Evolutionary conservation across 2,113 vertebrate genomes (phyloP), one percentile per base, ranked within the genome.

Genomic region (Cephalophus harveyi): DNA sequence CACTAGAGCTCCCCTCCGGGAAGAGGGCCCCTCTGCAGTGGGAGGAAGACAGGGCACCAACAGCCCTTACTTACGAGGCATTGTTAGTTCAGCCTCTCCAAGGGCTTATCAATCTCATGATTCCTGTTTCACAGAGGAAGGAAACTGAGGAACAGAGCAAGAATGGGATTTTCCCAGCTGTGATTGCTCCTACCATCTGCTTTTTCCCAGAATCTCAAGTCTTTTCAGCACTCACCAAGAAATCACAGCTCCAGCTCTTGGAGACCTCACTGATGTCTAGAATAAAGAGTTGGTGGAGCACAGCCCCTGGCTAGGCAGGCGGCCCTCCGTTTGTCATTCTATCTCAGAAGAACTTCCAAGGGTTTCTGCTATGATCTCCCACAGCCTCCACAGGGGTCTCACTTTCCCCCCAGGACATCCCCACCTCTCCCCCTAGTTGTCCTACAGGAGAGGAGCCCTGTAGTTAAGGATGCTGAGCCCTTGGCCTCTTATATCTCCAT

Each of bases 161-260:
- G 92, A 94, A 79, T 48, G 93, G 67, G 86, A 23, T 84, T 97
- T 67, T 91, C 95, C 92, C 93, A 97, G 94, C 92, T 96, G 88
- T 50, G 85, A 54, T 1, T 36, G 46, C n/a, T 64, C 82, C 84
- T 30, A 81, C 92, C 97, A 94, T 96, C 93, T 98, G 96, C 92
- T 87, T 6, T 86, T 87, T 55, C 60, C 89, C 64, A 79, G 79
- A 79, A 88, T n/a, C 23, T 10, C 55, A 91, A 54, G 74, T 87
- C 62, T 59, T 90, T 83, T 62, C 15, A 2, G 46, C 67, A 33
- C 43, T 96, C 82, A 86, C 87, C 48, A 43, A 94, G 82, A 92
- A 97, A 91, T 57, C 87, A n/a, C n/a, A 92, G 94, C 94, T 87
- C 59, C 57, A 11, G 16, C 23, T 60, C 48, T 55, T 55, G 78